These are phyloP conservation scores for Philhelius pedissequus DNA, from an alignment of 2,888 invertebrate genomes.

Conservation along the genomic window DNA sequence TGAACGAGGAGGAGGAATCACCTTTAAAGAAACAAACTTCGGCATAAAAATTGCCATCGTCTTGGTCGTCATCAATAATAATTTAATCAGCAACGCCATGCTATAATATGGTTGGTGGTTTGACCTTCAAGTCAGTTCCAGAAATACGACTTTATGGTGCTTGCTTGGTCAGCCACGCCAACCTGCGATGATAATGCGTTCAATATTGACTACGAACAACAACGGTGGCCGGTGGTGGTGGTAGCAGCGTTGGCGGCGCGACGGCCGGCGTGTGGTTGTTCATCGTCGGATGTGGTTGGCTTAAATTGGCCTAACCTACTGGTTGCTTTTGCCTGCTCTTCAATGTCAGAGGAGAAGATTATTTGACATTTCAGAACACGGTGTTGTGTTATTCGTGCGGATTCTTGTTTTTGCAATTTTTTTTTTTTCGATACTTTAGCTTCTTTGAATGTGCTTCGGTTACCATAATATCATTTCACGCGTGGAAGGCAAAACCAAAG, in stretches of 20 bases:
- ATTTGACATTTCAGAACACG: constrained; percentile 54
- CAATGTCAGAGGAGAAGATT: constrained; percentile 9
- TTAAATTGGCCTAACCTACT: constrained; percentile 44
- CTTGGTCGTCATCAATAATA: constrained; percentile 40
- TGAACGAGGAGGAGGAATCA: constrained; percentile 33
- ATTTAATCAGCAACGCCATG: constrained; percentile 22
- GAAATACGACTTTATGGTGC: constrained; percentile 49
- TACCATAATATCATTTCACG: neutral
- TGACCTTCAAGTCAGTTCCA: constrained; percentile 67
- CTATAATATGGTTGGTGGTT: constrained; percentile 50
- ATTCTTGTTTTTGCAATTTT: constrained; percentile 48
- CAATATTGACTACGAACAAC: constrained; percentile 4
- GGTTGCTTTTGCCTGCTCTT: neutral
- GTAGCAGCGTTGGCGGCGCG: neutral
- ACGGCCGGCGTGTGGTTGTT: neutral
- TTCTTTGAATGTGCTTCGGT: neutral
- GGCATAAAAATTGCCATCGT: constrained; percentile 34
- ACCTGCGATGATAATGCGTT: constrained; percentile 50
- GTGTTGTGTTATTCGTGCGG: constrained; percentile 3
- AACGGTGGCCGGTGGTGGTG: neutral
- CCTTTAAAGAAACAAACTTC: constrained; percentile 10
- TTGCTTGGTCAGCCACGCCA: constrained; percentile 51
- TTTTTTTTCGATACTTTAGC: constrained; percentile 15
- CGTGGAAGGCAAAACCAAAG: constrained; percentile 7
- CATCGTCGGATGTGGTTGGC: neutral